phyloP scores from a whole-genome alignment of 2,797 vertebrate species.

The Neosilurus hyrtlii region DNA sequence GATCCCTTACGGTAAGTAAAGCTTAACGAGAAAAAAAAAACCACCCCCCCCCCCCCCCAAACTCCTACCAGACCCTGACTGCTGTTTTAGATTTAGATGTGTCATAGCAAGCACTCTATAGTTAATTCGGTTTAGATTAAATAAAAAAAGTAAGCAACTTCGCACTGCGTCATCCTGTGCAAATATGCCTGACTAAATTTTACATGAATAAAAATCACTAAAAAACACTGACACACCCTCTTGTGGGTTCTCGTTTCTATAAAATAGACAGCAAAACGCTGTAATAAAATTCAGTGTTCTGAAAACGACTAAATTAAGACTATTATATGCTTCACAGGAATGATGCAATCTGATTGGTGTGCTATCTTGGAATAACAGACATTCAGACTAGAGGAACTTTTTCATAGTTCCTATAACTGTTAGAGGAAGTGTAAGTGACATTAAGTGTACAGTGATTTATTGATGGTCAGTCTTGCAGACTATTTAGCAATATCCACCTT shows the following conservation, averaged over 20 bases:
- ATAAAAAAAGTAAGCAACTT: neutral
- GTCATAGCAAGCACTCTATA: neutral
- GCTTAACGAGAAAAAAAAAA: neutral
- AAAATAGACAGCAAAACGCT: neutral
- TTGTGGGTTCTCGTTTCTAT: neutral
- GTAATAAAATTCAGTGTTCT: neutral
- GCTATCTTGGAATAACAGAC: too few relatives aligned
- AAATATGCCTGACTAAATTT: neutral
- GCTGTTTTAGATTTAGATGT: neutral
- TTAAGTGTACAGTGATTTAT: too few relatives aligned
- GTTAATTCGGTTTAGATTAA: neutral
- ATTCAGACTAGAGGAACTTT: too few relatives aligned
- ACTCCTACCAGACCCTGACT: neutral
- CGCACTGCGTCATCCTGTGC: neutral
- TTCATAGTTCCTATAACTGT: too few relatives aligned
- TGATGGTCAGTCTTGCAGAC: too few relatives aligned
- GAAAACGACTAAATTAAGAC: neutral
- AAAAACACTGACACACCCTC: neutral
- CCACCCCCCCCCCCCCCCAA: neutral
- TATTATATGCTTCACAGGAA: too few relatives aligned
- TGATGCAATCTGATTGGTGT: too few relatives aligned
- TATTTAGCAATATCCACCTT: too few relatives aligned
- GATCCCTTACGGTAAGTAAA: neutral
- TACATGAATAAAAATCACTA: neutral
- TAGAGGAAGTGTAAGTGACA: too few relatives aligned